These are phyloP conservation scores for Bovichtus diacanthus DNA, from an alignment of 2,797 vertebrate species.

Conservation along the genomic window DNA sequence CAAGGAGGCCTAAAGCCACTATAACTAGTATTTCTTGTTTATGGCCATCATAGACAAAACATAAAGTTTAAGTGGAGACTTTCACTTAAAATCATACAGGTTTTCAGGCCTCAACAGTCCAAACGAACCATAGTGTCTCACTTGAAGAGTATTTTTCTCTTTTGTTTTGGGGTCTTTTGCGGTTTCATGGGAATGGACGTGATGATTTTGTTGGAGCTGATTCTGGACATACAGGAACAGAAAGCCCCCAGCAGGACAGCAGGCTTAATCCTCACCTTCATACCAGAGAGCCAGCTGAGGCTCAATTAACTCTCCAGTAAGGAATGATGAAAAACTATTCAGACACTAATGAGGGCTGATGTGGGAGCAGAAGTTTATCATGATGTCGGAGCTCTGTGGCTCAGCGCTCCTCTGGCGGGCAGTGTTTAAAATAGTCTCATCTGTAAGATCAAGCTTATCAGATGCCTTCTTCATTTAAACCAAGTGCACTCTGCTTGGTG, in stretches of 20 bases:
- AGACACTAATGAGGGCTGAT: conserved; percentile 50
- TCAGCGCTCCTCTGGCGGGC: conserved; percentile 17
- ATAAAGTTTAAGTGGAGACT: conserved; percentile 6
- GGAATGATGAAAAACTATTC: conserved; percentile 36
- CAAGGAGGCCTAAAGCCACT: background rate
- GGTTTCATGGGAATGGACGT: conserved; percentile 53
- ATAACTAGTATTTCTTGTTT: background rate
- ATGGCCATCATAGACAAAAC: conserved; percentile 10
- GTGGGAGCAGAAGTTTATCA: conserved; percentile 45
- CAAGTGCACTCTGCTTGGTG: conserved; percentile 46
- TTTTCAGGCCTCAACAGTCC: too few species aligned
- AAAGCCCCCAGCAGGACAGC: conserved; percentile 53
- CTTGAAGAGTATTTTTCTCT: background rate
- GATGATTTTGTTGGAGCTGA: conserved; percentile 37
- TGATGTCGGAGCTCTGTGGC: conserved; percentile 19
- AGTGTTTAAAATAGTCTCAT: conserved; percentile 28
- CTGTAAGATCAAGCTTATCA: conserved; percentile 62
- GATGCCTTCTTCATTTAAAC: conserved; percentile 63
- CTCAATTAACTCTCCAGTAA: conserved; percentile 59
- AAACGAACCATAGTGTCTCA: background rate
- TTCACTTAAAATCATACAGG: too few species aligned
- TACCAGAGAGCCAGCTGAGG: conserved; percentile 56
- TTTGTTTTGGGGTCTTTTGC: conserved; percentile 3
- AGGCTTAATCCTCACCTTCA: conserved; percentile 59
- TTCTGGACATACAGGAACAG: conserved; percentile 45